A percentile compares a stretch with the other conserved stretches of the same genome.
These are phyloP conservation scores for Acrossocheilus wenchowensis DNA, from an alignment of 2,797 vertebrate species.

Conservation along the genomic window DNA sequence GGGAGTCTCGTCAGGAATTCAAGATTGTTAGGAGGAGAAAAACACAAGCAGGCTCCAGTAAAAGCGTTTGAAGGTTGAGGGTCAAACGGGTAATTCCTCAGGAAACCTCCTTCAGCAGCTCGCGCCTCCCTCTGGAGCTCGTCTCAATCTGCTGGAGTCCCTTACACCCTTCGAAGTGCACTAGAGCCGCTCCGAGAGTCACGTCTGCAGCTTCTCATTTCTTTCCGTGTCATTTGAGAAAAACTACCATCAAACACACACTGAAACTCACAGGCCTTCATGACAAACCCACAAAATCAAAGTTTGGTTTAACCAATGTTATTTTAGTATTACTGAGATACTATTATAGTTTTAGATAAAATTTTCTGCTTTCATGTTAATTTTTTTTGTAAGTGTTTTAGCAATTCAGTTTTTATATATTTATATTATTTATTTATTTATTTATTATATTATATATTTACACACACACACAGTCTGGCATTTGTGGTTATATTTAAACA, in stretches of 20 bases:
- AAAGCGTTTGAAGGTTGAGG: constrained; percentile 7
- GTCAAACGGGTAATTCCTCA: constrained; percentile 12
- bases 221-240: too few species aligned
- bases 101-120: not conserved
- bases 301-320: not conserved
- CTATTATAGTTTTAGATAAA: too few species aligned
- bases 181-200: not conserved
- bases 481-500: too few species aligned
- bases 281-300: not conserved
- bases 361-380: too few species aligned
- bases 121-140: not conserved
- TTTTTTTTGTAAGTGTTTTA: too few species aligned
- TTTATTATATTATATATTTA: too few species aligned
- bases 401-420: too few species aligned
- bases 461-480: too few species aligned
- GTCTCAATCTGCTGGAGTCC: not conserved
- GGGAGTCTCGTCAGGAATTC: not conserved
- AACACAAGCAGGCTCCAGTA: not conserved
- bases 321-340: not conserved
- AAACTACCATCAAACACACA: not conserved
- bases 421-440: too few species aligned
- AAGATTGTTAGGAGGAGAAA: constrained; percentile 8
- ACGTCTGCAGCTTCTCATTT: not conserved
- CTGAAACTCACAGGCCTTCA: too few species aligned
- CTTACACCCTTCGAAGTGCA: not conserved